Conservation (phyloP, 2,888 invertebrate species). For the Apamea crenata region DNA sequence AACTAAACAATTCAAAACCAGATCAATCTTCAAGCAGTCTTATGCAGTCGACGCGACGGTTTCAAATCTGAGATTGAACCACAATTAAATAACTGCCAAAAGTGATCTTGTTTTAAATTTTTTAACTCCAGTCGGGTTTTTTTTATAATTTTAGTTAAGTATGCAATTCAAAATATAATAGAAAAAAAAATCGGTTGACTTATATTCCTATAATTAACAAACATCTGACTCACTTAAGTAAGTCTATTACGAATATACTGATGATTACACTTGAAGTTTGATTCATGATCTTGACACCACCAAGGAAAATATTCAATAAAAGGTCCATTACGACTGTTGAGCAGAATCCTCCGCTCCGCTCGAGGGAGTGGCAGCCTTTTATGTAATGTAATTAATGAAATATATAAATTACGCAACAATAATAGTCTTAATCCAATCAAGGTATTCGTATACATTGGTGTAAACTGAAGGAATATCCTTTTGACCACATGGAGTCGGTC, state of each 20-base stretch:
- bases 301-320: not conserved
- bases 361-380: not conserved
- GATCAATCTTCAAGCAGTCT: not conserved
- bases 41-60: not conserved
- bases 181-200: not conserved
- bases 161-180: not conserved
- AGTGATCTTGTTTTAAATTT: not conserved
- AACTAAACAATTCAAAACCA: not conserved
- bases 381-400: too few species aligned
- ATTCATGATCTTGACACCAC: not conserved
- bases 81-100: not conserved
- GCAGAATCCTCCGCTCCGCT: not conserved
- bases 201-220: not conserved
- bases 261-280: not conserved
- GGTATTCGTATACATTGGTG: constrained; percentile 35
- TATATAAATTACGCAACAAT: constrained; percentile 16
- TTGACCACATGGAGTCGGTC: not conserved
- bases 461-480: constrained; percentile 26
- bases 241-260: not conserved
- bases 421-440: constrained; percentile 38
- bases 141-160: not conserved
- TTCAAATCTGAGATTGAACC: not conserved
- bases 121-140: not conserved
- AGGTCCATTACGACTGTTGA: not conserved
- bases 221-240: not conserved